phyloP scores from a whole-genome alignment of 1,140 invertebrate genomes.

The Lordiphosa clarofinis region DNA sequence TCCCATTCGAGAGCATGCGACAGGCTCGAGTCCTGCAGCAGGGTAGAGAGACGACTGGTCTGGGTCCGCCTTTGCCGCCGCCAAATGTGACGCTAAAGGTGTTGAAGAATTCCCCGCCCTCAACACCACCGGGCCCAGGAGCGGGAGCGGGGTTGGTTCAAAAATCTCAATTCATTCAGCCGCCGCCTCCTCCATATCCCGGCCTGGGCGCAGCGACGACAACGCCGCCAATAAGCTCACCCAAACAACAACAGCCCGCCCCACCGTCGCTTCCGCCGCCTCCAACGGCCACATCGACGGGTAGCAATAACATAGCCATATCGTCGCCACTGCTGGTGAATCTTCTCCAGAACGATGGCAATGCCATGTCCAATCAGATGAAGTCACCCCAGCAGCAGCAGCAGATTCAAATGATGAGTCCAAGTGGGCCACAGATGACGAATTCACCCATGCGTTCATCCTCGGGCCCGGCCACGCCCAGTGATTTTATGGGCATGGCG shows the following conservation, averaged over 20 bases:
- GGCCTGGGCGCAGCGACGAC: slow-evolving; percentile 57
- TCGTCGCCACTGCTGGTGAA: slow-evolving; percentile 95
- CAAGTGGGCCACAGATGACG: slow-evolving; percentile 61
- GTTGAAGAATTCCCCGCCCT: slow-evolving; percentile 48
- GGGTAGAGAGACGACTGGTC: slow-evolving; percentile 76
- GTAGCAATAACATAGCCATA: slow-evolving; percentile 80
- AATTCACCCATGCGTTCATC: slow-evolving; percentile 60
- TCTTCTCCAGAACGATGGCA: slow-evolving; percentile 91
- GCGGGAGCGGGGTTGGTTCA: slow-evolving; percentile 24
- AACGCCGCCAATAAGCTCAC: slow-evolving; percentile 27
- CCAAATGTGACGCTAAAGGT: slow-evolving; percentile 69
- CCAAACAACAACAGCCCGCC: slow-evolving; percentile 34
- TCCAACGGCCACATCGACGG: slow-evolving; percentile 78
- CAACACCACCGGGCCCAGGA: slow-evolving; percentile 25
- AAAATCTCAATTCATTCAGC: slow-evolving; percentile 77
- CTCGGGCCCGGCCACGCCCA: slow-evolving; percentile 47
- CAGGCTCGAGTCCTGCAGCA: slow-evolving; percentile 86
- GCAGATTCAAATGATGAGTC: slow-evolving; percentile 56
- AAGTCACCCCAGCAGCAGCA: slow-evolving; percentile 59
- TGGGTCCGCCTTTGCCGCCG: slow-evolving; percentile 51
- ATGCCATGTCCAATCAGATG: slow-evolving; percentile 67
- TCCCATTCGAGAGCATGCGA: slow-evolving; percentile 94
- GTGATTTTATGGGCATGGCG: slow-evolving; percentile 55
- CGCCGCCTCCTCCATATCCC: slow-evolving; percentile 81
- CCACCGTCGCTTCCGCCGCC: slow-evolving; percentile 67